Percentiles rank a stretch among this genome's conserved stretches.
These are phyloP conservation scores for Tyrannus savana DNA, from an alignment of 2,113 vertebrate species.

Conservation along the genomic window DNA sequence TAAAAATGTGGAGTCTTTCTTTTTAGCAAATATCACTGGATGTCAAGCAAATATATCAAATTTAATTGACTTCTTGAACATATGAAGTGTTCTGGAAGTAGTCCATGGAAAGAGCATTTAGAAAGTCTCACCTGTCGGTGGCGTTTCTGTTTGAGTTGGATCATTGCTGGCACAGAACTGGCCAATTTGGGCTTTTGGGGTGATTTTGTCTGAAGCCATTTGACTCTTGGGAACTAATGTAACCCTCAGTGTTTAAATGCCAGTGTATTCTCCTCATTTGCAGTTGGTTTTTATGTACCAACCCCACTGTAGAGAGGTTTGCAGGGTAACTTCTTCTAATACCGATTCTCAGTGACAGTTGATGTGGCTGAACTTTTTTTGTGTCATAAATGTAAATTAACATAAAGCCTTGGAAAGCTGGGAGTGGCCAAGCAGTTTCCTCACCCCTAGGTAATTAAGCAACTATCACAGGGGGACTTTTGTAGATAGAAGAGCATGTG, in stretches of 20 bases:
- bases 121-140: not conserved
- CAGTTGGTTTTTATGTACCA: not conserved
- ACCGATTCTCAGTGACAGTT: not conserved
- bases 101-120: not conserved
- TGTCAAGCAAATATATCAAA: not conserved
- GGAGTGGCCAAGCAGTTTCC: not conserved
- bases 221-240: not conserved
- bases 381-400: not conserved
- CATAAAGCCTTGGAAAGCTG: not conserved
- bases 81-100: slow-evolving; percentile 5
- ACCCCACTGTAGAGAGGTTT: not conserved
- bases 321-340: not conserved
- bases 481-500: not conserved
- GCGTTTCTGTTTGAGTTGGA: not conserved
- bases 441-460: not conserved
- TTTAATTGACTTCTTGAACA: not conserved
- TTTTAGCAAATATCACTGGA: not conserved
- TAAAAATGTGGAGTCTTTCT: not conserved
- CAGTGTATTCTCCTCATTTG: not conserved
- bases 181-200: not conserved
- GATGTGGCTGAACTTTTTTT: not conserved
- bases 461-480: not conserved
- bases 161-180: not conserved
- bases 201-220: not conserved
- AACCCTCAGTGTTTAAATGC: not conserved